Conservation (phyloP, 1,140 invertebrate genomes). For the Neotoxoptera formosana region DNA sequence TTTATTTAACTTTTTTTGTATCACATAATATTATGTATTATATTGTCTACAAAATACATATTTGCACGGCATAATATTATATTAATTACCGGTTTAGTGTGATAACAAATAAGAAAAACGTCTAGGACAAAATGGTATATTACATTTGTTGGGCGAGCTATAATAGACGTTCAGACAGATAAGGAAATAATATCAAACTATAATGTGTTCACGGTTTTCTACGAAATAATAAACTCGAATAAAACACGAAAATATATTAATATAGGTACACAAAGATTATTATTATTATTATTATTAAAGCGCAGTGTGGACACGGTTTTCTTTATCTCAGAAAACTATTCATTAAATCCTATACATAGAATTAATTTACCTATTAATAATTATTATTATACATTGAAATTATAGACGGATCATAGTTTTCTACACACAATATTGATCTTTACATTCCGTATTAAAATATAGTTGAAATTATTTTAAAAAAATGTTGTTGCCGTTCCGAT, state of each 20-base stretch:
- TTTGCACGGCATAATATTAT: neutral
- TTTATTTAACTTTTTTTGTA: neutral
- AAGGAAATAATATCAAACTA: neutral
- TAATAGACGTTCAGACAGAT: neutral
- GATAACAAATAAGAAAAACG: neutral
- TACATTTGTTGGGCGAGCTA: neutral
- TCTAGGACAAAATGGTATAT: neutral
- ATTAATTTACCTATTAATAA: neutral
- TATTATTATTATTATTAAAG: neutral
- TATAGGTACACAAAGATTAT: constrained; percentile 15
- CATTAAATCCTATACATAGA: constrained; percentile 2
- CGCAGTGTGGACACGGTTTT: neutral
- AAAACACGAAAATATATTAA: neutral
- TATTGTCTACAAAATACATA: neutral
- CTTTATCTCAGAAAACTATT: neutral
- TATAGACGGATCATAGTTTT: neutral
- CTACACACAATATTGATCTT: neutral
- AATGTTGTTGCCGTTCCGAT: neutral
- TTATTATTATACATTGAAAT: no score
- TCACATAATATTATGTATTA: no score
- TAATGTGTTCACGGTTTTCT: neutral
- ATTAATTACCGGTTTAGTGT: neutral
- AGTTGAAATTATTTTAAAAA: neutral
- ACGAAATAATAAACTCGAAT: neutral
- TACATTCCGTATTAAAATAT: neutral